Evolutionary conservation across 2,888 invertebrate species (phyloP), one percentile per base, ranked within the genome.

Genomic region (Epinotia bilunana): DNA sequence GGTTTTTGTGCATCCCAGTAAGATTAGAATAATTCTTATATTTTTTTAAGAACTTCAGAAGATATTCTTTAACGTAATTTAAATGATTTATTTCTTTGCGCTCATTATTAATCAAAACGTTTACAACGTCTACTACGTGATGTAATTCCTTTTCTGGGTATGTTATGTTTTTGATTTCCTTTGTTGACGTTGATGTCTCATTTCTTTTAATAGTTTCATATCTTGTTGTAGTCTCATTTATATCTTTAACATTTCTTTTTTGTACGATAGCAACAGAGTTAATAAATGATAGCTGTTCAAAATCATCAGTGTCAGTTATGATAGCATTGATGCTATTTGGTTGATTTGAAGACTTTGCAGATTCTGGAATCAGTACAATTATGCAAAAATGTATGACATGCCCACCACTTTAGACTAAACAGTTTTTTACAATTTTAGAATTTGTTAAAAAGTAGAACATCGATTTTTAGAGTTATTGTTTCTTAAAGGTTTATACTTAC

Each of bases 41-140:
- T 23, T 77, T 62, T 57, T 82, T 84, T 11, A 88, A 77, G 20
- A 83, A 85, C 23, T 79, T 79, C 1, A 84, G 72, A 6, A 91
- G 78, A 55, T 86, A 86, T 39, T 83, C 80, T 81, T 80, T 88
- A 3, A 92, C 84, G 39, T 77, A 78, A 18, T 80, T 69, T 18
- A 92, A 80, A 72, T 85, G 83, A 58, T 84, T 78, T 13, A 90
- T 78, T 83, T 92, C 91, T 64, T 80, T 84, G 74, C 85, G 77
- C 78, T 88, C 91, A 12, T 85, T 83, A 33, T 79, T 77, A 43
- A 91, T 87, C 0, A 91, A 82, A 76, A 82, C 84, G 28, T 77
- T 82, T 49, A 92, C 73, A 39, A 89, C 88, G 39, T 78, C 69
- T 6, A 90, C 82, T 69, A 81, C 79, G 0, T 82, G 74, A 39